Evolutionary conservation across 2,888 invertebrate genomes (phyloP), one percentile per base, ranked within the genome.

Genomic region (Eretmocerus hayati): DNA sequence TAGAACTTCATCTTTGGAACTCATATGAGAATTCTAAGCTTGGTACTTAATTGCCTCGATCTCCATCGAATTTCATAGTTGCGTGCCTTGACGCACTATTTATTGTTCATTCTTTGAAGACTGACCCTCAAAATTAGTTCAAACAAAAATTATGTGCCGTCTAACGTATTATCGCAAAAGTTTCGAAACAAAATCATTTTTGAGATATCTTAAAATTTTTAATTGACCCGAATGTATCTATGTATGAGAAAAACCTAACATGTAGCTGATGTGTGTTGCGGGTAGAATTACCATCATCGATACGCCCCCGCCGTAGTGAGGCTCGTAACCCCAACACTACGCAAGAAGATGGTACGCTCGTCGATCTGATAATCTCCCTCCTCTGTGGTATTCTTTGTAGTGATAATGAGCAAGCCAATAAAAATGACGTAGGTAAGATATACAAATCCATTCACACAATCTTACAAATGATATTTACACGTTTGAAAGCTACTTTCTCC

Each of bases 371-470:
- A 63, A 66, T 72, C 65, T 69, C 71, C 54, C 61, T 71, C 59
- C 65, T 74, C 61, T 73, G 73, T 62, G 64, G 68, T 62, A 58
- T 69, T 68, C 58, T 67, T 66, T 69, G 68, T 63, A 67, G 48
- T 61, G 63, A 68, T 62, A 65, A 67, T 56, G 66, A 68, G 58
- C 68, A 68, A 57, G 64, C 62, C 64, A 61, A 64, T 66, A 61
- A 63, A 53, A 46, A 59, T 58, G 63, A 62, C 45, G 62, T 63
- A 66, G 68, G 68, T 69, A 69, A 69, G 62, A 59, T 56, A 65
- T 33, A 33, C 15, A 15, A 33, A 16, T 9, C 13, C 13, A 30
- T 30, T 30, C 13, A 9, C 13, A 30, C 13, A 13, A 30, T 33
- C 11, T 32, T 26, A 26, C 18, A n/a, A 15, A 13, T 23, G 13